Conservation (phyloP, 2,888 invertebrate genomes). For the Notocelia uddmanniana region DNA sequence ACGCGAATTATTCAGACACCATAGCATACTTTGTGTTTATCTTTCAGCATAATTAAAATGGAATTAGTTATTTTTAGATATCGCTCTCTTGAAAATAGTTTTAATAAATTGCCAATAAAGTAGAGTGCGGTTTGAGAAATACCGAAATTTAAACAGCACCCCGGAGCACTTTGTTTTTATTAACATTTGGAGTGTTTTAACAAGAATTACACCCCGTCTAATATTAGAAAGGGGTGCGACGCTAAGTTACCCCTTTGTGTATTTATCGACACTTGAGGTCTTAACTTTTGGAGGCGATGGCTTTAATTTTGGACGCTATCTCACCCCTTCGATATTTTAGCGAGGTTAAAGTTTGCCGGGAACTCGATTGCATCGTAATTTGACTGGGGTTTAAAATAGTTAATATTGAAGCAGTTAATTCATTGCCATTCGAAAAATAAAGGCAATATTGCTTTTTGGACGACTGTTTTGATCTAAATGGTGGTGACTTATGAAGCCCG, state of each 20-base stretch:
- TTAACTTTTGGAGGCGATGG: slow-evolving; percentile 44
- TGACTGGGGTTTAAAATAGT: slow-evolving; percentile 16
- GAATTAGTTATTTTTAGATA: not conserved
- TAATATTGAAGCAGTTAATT: not conserved
- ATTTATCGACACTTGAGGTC: slow-evolving; percentile 46
- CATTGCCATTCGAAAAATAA: not conserved
- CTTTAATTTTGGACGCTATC: slow-evolving; percentile 44
- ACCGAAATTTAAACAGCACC: not conserved
- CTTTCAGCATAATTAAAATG: too few species aligned
- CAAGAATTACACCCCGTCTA: slow-evolving; percentile 42
- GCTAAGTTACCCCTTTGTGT: slow-evolving; percentile 43
- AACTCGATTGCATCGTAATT: slow-evolving; percentile 26
- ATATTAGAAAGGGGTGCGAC: slow-evolving; percentile 43
- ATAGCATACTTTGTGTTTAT: too few species aligned
- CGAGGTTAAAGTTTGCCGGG: slow-evolving; percentile 35
- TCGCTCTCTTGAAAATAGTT: too few species aligned
- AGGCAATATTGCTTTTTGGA: too few species aligned
- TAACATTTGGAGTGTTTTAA: slow-evolving; percentile 44
- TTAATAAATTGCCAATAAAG: slow-evolving; percentile 7
- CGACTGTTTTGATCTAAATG: too few species aligned
- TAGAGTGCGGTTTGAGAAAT: slow-evolving; percentile 9
- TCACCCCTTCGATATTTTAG: slow-evolving; percentile 34
- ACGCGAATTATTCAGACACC: too few species aligned
- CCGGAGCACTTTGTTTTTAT: slow-evolving; percentile 39
- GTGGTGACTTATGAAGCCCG: too few species aligned